Evolutionary conservation across 2,797 vertebrate species (phyloP).

Genomic region (Lateolabrax maculatus): DNA sequence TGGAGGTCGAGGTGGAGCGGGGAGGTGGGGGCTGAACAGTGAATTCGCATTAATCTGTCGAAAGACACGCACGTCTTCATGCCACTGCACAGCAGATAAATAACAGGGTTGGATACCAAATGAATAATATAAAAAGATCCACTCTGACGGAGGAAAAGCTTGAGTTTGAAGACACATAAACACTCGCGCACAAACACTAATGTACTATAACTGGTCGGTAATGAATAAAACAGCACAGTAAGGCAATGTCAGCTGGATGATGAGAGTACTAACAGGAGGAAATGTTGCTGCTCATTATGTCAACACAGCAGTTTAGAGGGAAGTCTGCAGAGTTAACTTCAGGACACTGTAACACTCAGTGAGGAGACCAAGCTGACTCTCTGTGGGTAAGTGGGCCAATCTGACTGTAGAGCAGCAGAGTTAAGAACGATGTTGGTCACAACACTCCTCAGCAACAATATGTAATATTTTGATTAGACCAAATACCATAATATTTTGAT

Average conservation of each 20-base stretch:
- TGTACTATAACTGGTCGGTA: conserved; percentile 32
- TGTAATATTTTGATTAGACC: no score
- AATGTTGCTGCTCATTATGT: conserved; percentile 57
- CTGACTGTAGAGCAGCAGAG: background rate
- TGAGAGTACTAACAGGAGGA: conserved; percentile 44
- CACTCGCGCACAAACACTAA: conserved; percentile 29
- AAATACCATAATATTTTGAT: background rate
- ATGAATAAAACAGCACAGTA: conserved; percentile 59
- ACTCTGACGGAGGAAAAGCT: conserved; percentile 6
- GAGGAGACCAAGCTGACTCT: background rate
- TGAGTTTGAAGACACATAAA: background rate
- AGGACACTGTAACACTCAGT: conserved; percentile 26
- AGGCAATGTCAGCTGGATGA: conserved; percentile 44
- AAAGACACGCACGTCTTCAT: conserved; percentile 7
- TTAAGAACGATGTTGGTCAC: background rate
- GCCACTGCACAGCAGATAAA: conserved; percentile 9
- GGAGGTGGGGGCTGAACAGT: background rate
- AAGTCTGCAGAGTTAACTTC: conserved; percentile 37
- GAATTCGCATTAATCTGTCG: conserved; percentile 54
- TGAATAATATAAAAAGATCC: conserved; percentile 36
- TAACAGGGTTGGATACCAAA: background rate
- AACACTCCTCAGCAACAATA: background rate
- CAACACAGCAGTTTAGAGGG: conserved; percentile 45
- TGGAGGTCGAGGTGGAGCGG: background rate
- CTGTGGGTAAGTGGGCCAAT: conserved; percentile 31